Evolutionary conservation across 2,113 vertebrate genomes (phyloP).

Genomic region (Chaetops frenatus): DNA sequence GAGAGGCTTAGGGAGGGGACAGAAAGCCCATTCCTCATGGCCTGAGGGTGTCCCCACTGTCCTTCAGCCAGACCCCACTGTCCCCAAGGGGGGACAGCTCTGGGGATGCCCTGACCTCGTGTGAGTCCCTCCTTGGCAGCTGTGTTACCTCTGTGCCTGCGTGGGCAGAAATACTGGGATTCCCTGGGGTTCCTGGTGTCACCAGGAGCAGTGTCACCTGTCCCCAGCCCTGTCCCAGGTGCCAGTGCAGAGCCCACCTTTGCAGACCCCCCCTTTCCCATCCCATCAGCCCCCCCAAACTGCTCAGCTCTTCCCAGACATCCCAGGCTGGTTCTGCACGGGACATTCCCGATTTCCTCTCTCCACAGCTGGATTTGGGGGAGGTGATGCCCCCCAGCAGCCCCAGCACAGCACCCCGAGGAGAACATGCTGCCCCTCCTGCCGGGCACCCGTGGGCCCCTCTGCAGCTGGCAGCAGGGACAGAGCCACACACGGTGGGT

Average conservation of each 20-base stretch:
- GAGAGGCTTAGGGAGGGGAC: neutral
- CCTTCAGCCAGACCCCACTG: neutral
- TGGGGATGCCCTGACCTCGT: neutral
- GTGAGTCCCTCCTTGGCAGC: neutral
- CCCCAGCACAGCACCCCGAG: neutral
- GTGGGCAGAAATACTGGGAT: neutral
- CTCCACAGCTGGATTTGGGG: neutral
- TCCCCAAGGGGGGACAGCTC: neutral
- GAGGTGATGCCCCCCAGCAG: rapidly evolving
- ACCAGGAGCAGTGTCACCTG: neutral
- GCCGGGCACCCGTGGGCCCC: neutral
- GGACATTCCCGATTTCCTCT: neutral
- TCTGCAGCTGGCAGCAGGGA: rapidly evolving
- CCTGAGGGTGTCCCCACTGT: neutral
- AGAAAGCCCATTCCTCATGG: rapidly evolving
- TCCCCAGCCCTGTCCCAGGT: neutral
- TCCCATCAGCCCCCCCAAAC: neutral
- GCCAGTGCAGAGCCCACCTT: neutral
- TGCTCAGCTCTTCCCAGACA: neutral
- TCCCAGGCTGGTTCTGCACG: rapidly evolving
- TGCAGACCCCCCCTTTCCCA: neutral
- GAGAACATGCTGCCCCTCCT: slow-evolving; percentile 41
- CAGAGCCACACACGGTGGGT: slow-evolving; percentile 61
- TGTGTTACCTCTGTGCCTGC: neutral
- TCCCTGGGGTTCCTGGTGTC: neutral